Evolutionary conservation across 2,113 vertebrate genomes (phyloP).

Genomic region (Hippotragus niger): DNA sequence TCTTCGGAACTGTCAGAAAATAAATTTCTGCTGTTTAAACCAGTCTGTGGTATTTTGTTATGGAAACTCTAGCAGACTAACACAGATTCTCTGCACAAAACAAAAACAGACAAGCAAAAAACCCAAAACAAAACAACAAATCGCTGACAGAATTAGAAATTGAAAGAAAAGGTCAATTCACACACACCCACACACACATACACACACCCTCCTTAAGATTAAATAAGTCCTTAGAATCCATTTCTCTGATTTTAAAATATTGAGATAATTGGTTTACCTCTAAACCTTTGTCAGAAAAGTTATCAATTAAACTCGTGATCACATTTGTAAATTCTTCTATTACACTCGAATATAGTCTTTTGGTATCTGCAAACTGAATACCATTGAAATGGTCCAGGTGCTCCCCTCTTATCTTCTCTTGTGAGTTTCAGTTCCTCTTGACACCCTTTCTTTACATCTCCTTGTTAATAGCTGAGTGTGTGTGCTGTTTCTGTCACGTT

Average conservation of each 20-base stretch:
- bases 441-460: neutral
- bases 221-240: neutral
- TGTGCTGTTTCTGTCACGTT: neutral
- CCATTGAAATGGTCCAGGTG: neutral
- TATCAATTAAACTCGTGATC: neutral
- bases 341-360: neutral
- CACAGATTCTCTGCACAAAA: neutral
- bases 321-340: neutral
- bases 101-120: neutral
- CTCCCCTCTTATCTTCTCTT: neutral
- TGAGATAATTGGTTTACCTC: neutral
- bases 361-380: neutral
- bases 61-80: neutral
- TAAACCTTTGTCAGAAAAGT: neutral
- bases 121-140: neutral
- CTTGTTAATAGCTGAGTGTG: neutral
- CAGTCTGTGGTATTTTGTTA: neutral
- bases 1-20: neutral
- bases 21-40: neutral
- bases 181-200: neutral
- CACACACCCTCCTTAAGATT: neutral
- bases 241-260: neutral
- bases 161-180: neutral
- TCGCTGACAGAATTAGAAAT: neutral
- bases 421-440: neutral